Base-by-base conservation (phyloP, 2,888 invertebrate genomes). In the Polietes domitor region DNA sequence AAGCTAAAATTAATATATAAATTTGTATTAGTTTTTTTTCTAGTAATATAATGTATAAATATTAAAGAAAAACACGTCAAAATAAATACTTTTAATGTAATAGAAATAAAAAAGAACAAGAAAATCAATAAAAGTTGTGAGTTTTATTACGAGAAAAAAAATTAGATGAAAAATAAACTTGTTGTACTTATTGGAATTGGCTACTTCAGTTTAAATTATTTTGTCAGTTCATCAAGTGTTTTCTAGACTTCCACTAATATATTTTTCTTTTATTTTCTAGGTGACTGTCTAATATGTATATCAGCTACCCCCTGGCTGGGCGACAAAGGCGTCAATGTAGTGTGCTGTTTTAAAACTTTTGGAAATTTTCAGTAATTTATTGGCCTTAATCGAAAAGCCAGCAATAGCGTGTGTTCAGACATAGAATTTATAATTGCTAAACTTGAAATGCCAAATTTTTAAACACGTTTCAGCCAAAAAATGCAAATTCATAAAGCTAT, bases 251-350 rank as follows among this genome's bases (percentile, higher is more conserved):
- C 68, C 32, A 86, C 86, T 88, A 88, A 88, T 85, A 86, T 88
- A 88, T 88, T 88, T 88, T 81, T 88, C 88, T 87, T n/a, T 85
- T 85, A 24, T 87, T 85, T 86, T 88, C 43, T 87, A 88, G 88
- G 83, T 86, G 9, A 19, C 55, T 65, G 65, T 0, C 21, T 19
- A 24, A 32, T 5, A 32, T 32, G 4, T 32, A n/a, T n/a, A n/a
- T n/a, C n/a, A n/a, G n/a, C n/a, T n/a, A n/a, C n/a, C n/a, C n/a
- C n/a, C n/a, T n/a, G n/a, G n/a, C n/a, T n/a, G n/a, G n/a, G n/a
- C n/a, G n/a, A n/a, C n/a, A n/a, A n/a, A n/a, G n/a, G n/a, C n/a
- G n/a, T n/a, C n/a, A n/a, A n/a, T n/a, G n/a, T n/a, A n/a, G n/a
- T n/a, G n/a, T n/a, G n/a, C n/a, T n/a, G n/a, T n/a, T n/a, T n/a